A percentile compares a stretch with the other conserved stretches of the same genome.
Evolutionary conservation across 2,797 vertebrate genomes (phyloP).

Genomic region (Apodemus agrarius): DNA sequence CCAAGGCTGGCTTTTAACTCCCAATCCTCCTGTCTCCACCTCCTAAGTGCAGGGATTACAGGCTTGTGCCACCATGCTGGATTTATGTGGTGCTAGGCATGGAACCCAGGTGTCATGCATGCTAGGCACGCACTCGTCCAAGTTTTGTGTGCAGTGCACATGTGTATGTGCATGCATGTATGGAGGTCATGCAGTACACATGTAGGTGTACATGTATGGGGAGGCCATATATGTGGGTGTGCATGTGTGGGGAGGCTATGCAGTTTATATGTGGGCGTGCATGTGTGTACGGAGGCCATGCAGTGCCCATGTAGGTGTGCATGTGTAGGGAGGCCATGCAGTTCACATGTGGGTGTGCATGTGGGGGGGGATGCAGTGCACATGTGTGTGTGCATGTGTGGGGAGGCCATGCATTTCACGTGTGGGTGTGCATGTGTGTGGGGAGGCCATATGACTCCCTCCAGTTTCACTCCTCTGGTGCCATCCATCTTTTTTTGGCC

Average conservation of each 20-base stretch:
- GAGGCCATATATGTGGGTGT: too few species aligned
- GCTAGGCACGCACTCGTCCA: neutral
- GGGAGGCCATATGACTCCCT: neutral
- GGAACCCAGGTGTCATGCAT: neutral
- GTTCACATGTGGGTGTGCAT: too few species aligned
- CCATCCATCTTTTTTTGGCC: neutral
- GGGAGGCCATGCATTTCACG: neutral
- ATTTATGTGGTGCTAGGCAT: neutral
- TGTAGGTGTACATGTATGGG: neutral
- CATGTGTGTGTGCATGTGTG: neutral
- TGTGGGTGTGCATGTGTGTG: neutral
- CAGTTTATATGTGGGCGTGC: too few species aligned
- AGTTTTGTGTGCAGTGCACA: neutral
- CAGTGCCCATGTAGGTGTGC: too few species aligned
- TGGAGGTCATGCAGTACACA: neutral
- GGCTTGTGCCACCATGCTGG: neutral
- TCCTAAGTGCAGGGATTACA: neutral
- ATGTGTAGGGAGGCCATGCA: neutral
- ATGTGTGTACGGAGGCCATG: neutral
- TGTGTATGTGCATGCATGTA: neutral
- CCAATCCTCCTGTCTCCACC: neutral
- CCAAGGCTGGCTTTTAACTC: neutral
- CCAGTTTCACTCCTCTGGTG: neutral
- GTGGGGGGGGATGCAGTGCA: neutral
- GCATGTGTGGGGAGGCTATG: neutral